phyloP scores from a whole-genome alignment of 2,888 invertebrate species.

The Macaria liturata region DNA sequence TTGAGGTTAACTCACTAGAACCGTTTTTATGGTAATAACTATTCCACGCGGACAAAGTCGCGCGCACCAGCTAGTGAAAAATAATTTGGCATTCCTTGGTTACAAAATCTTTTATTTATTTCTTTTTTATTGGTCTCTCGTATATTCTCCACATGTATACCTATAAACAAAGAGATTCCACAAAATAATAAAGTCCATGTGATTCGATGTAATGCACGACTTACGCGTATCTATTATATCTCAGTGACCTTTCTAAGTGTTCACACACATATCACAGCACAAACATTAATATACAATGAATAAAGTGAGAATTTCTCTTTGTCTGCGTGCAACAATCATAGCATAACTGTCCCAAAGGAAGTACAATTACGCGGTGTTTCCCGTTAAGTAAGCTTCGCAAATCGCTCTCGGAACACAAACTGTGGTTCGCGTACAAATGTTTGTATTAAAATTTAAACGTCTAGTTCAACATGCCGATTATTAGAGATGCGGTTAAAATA shows the following conservation, averaged over 20 bases:
- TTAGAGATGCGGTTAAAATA: not conserved
- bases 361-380: conserved; percentile 59
- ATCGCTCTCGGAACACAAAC: conserved; percentile 17
- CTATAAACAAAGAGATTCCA: no score
- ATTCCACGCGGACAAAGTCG: no score
- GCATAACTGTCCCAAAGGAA: conserved; percentile 70
- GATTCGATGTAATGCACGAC: not conserved
- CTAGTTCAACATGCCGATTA: conserved; percentile 2
- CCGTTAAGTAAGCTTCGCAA: conserved; percentile 54
- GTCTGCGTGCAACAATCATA: conserved; percentile 48
- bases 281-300: conserved; percentile 56
- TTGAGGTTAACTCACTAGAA: no score
- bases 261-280: conserved; percentile 46
- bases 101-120: no score
- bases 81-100: no score
- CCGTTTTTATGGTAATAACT: no score
- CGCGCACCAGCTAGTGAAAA: no score
- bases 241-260: conserved; percentile 20
- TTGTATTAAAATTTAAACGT: conserved; percentile 9
- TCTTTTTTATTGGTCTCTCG: no score
- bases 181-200: no score
- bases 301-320: conserved; percentile 59
- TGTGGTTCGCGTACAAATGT: conserved; percentile 21
- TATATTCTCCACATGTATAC: no score
- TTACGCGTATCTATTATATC: not conserved